phyloP scores from a whole-genome alignment of 2,888 invertebrate species.

The Heterodera filipjevi region DNA sequence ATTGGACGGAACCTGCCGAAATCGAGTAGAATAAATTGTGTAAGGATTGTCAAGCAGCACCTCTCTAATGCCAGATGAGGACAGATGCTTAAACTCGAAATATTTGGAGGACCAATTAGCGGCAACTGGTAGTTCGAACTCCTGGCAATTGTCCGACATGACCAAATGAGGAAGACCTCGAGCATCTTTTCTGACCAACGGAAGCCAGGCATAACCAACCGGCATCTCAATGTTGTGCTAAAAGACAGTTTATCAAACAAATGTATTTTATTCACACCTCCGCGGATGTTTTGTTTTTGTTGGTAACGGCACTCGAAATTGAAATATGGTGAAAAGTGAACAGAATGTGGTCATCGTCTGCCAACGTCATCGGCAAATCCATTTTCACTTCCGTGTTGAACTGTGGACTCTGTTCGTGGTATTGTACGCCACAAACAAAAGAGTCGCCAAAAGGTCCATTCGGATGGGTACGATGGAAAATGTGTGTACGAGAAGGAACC shows the following conservation, averaged over 20 bases:
- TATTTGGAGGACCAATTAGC: slow-evolving; percentile 79
- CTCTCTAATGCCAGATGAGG: neutral
- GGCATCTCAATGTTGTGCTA: slow-evolving; percentile 68
- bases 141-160: slow-evolving; percentile 73
- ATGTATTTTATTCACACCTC: slow-evolving; percentile 40
- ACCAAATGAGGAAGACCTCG: slow-evolving; percentile 31
- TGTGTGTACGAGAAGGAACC: slow-evolving; percentile 20
- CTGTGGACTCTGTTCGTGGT: slow-evolving; percentile 61
- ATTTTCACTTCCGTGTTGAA: slow-evolving; percentile 76
- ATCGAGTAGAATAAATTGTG: too few relatives aligned
- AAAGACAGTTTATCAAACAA: slow-evolving; percentile 13
- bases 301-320: slow-evolving; percentile 73
- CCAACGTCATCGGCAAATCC: slow-evolving; percentile 82
- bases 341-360: slow-evolving; percentile 84
- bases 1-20: slow-evolving; percentile 73
- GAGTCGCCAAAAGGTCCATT: slow-evolving; percentile 52
- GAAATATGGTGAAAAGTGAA: slow-evolving; percentile 95
- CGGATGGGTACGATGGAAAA: slow-evolving; percentile 51
- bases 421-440: slow-evolving; percentile 55
- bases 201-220: slow-evolving; percentile 92
- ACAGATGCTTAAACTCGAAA: slow-evolving; percentile 61
- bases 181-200: slow-evolving; percentile 79
- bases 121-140: slow-evolving; percentile 77
- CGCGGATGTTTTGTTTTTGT: slow-evolving; percentile 51
- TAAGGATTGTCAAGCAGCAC: neutral